Evolutionary conservation across 2,888 invertebrate species (phyloP).

Genomic region (Parnassius orleans): DNA sequence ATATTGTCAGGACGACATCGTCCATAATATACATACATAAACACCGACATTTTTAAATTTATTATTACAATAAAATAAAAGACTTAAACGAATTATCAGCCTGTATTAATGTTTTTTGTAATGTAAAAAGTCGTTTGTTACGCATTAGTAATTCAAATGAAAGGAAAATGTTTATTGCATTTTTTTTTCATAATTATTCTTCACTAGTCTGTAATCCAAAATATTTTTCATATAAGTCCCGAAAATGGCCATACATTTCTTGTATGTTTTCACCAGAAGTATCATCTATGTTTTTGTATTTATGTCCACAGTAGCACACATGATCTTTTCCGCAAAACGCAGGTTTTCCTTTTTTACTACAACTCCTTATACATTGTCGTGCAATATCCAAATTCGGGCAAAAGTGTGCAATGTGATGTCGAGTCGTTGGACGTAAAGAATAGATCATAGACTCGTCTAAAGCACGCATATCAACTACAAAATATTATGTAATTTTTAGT

Average conservation of each 20-base stretch:
- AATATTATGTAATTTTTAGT: constrained; percentile 1
- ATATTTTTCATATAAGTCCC: constrained; percentile 61
- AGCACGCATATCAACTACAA: constrained; percentile 1
- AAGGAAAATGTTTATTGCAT: neutral
- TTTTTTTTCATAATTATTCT: neutral
- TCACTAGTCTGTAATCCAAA: constrained; percentile 41
- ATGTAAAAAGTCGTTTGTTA: too few species aligned
- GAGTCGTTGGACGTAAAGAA: constrained; percentile 35
- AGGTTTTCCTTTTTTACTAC: constrained; percentile 54
- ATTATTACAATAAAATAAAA: too few species aligned
- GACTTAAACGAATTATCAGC: too few species aligned
- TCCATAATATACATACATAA: too few species aligned
- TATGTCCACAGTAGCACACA: constrained; percentile 65
- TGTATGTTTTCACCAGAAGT: constrained; percentile 30
- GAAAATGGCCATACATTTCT: constrained; percentile 43
- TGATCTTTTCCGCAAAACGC: constrained; percentile 73
- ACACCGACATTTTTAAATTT: too few species aligned
- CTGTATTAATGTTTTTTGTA: too few species aligned
- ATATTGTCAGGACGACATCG: too few species aligned
- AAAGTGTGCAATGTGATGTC: constrained; percentile 72
- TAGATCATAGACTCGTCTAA: constrained; percentile 6
- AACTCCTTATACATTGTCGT: constrained; percentile 55
- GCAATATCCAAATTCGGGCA: constrained; percentile 59
- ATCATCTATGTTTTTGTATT: constrained; percentile 33
- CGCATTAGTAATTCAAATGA: too few species aligned